Base-by-base conservation (phyloP, 2,113 vertebrate species). In the Varanus komodoensis region DNA sequence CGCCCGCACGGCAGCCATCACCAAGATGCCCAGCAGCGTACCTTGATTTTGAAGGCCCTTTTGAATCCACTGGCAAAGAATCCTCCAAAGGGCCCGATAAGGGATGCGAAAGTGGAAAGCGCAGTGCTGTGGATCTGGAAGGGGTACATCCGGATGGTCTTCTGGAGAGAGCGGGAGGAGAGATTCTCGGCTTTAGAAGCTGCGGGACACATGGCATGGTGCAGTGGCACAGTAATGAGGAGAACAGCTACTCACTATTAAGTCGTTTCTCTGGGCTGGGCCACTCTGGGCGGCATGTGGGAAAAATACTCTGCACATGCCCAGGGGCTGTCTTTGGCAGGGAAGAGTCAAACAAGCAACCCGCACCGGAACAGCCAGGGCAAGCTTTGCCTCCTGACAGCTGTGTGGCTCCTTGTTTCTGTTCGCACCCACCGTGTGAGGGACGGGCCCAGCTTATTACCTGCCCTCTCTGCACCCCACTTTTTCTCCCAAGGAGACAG, bases 81-180 rank as follows among this genome's bases (percentile, higher is more conserved):
- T 2, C 99, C 99, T 21, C 99, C 99, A 0, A 99, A 99, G 0
- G 99, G 99, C 4, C 99, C 99, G 0, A 99, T 98, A 89, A 99
- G 98, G 14, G 99, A 99, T 91, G 99, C 99, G 0, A 99, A 99
- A 3, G 97, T 97, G 34, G 99, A 99, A 2, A 99, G 98, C 0
- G 99, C 99, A 0, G 99, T 98, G 96, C 99, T 99, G 97, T 99
- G 99, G 94, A 99, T 99, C 96, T 99, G 99, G 98, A 99, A 99
- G 0, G 99, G 99, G 89, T 98, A 99, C 95, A 99, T 98, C 94
- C 97, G 96, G 79, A 99, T 97, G 0, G 98, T 99, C 94, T 97
- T 98, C 99, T 99, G 97, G 91, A 91, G 93, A 61, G 32, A 71
- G 50, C 29, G 32, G 71, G 3, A 6, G 67, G 15, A 48, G 6